Percentiles rank a stretch among this genome's conserved stretches.
Conservation (phyloP, 2,113 vertebrate species). For the Mobula hypostoma region DNA sequence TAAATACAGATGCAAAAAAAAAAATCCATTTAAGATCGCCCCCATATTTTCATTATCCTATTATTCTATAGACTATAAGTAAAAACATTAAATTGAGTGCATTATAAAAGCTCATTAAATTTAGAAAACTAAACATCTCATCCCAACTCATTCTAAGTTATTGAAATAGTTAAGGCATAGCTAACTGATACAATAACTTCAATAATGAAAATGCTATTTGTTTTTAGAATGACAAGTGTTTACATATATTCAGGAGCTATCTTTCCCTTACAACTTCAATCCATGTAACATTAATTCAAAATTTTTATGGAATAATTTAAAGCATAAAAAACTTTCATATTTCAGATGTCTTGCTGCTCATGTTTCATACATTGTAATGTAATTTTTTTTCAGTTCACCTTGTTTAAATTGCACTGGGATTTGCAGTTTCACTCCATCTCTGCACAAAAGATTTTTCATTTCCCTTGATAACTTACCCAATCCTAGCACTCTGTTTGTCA, state of each 20-base stretch:
- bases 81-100: not conserved
- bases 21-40: too few species aligned
- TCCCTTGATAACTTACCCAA: not conserved
- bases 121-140: not conserved
- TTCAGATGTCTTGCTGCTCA: not conserved
- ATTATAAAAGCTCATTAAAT: not conserved
- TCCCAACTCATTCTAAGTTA: not conserved
- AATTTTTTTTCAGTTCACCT: not conserved
- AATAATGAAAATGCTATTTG: not conserved
- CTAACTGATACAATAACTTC: not conserved
- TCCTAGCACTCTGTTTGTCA: too few species aligned
- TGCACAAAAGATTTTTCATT: too few species aligned
- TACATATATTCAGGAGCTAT: not conserved
- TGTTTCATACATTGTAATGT: not conserved
- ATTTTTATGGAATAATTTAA: not conserved
- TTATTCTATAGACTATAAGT: not conserved
- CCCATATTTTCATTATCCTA: too few species aligned
- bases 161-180: not conserved
- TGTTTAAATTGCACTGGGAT: not conserved
- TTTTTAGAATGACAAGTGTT: not conserved
- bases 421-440: not conserved
- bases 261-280: not conserved
- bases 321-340: not conserved
- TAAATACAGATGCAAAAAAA: too few species aligned
- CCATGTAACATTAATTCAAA: not conserved